Evolutionary conservation across 2,888 invertebrate genomes (phyloP).

Genomic region (Atethmia centrago): DNA sequence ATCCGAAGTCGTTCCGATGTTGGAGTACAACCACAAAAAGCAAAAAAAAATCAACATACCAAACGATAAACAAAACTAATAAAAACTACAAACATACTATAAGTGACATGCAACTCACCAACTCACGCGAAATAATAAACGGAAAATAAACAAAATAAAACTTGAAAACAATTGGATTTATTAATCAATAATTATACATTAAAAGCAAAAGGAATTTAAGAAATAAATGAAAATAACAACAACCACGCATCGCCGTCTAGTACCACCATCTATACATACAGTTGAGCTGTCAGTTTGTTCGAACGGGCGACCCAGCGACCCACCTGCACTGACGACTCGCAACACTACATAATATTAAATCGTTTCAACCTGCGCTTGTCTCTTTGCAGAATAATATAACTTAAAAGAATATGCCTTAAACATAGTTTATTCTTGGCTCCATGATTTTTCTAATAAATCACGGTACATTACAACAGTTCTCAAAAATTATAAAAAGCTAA

Average conservation of each 20-base stretch:
- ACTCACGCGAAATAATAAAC: not conserved
- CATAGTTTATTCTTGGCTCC: not conserved
- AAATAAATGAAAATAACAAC: slow-evolving; percentile 69
- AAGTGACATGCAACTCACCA: not conserved
- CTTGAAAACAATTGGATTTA: slow-evolving; percentile 83
- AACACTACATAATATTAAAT: slow-evolving; percentile 19
- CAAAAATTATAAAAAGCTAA: slow-evolving; percentile 10
- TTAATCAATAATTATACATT: slow-evolving; percentile 76
- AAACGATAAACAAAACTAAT: not conserved
- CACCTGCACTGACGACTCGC: slow-evolving; percentile 21
- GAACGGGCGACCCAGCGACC: slow-evolving; percentile 33
- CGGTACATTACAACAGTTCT: not conserved
- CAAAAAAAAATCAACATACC: not conserved
- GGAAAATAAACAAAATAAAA: slow-evolving; percentile 71
- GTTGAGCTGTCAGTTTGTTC: slow-evolving; percentile 63
- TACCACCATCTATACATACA: slow-evolving; percentile 56
- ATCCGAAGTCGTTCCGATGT: not conserved
- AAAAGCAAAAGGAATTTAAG: slow-evolving; percentile 71
- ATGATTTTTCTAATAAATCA: slow-evolving; percentile 23
- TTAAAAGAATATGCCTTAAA: not conserved
- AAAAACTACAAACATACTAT: too few species aligned
- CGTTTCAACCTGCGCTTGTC: not conserved
- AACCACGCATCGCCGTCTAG: slow-evolving; percentile 56
- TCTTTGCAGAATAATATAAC: not conserved
- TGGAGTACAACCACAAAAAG: not conserved